phyloP scores from a whole-genome alignment of 2,113 vertebrate genomes.

The Euleptes europaea region DNA sequence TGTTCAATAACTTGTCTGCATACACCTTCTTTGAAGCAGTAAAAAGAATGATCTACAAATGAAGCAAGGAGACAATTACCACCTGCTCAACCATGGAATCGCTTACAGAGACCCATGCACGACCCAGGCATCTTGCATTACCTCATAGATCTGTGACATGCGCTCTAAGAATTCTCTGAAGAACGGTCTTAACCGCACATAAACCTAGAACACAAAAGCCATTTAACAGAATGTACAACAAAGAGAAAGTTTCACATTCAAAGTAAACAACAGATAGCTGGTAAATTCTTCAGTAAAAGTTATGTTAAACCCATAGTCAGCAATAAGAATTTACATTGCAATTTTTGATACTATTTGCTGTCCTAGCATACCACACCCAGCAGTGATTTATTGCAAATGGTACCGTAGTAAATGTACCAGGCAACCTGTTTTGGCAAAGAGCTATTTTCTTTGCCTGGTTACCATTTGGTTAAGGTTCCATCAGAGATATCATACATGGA shows the following conservation, averaged over 20 bases:
- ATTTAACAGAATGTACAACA: neutral
- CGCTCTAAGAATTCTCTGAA: conserved; percentile 98
- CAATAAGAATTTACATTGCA: neutral
- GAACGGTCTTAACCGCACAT: conserved; percentile 95
- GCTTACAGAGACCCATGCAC: neutral
- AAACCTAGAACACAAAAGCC: conserved; percentile 82
- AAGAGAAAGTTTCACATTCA: neutral
- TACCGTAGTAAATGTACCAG: neutral
- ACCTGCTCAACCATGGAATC: conserved; percentile 31
- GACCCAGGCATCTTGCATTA: conserved; percentile 47
- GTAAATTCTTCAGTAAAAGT: neutral
- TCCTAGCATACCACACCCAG: neutral
- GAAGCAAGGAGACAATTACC: conserved; percentile 57
- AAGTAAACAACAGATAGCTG: accelerated
- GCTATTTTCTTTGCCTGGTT: neutral
- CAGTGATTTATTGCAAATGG: neutral
- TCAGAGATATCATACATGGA: neutral
- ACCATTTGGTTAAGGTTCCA: conserved; percentile 53
- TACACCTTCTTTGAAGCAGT: conserved; percentile 99
- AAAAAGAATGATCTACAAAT: conserved; percentile 95
- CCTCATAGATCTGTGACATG: conserved; percentile 99
- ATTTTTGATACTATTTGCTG: neutral
- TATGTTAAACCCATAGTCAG: neutral
- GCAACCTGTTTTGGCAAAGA: neutral
- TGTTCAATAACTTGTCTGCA: conserved; percentile 98